A percentile compares a stretch with the other conserved stretches of the same genome.
Evolutionary conservation across 2,113 vertebrate genomes (phyloP).

Genomic region (Chaetodon trifascialis): DNA sequence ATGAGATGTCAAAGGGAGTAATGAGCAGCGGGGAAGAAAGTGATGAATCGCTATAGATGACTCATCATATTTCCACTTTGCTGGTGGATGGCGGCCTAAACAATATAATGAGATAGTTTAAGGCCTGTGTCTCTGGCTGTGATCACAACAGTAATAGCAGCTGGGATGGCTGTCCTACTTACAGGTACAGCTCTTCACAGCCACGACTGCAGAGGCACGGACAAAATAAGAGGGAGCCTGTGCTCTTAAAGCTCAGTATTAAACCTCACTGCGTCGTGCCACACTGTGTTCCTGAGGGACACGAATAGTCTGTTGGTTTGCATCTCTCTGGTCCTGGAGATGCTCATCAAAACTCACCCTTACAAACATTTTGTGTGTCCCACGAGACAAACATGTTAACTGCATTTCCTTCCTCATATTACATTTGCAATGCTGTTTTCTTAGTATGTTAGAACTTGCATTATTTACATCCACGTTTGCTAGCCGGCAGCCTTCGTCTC

Average conservation of each 20-base stretch:
- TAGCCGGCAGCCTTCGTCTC: no score
- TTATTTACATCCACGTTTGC: no score
- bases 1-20: conserved; percentile 58
- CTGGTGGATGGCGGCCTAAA: conserved; percentile 39
- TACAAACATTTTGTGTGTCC: no score
- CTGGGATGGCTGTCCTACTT: conserved; percentile 56
- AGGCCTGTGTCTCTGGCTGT: conserved; percentile 27
- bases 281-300: neutral
- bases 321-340: neutral
- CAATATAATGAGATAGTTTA: conserved; percentile 60
- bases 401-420: no score
- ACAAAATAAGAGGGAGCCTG: neutral
- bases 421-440: no score
- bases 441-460: no score
- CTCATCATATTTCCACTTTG: conserved; percentile 59
- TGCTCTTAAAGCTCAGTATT: neutral
- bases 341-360: neutral
- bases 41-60: conserved; percentile 58
- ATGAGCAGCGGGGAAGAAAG: conserved; percentile 42
- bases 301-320: neutral
- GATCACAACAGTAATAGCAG: conserved; percentile 52
- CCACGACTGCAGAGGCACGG: neutral
- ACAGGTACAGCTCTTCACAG: conserved; percentile 35
- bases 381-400: no score
- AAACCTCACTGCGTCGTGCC: neutral